Conservation (phyloP, 2,113 vertebrate genomes). For the Beaufortia kweichowensis region DNA sequence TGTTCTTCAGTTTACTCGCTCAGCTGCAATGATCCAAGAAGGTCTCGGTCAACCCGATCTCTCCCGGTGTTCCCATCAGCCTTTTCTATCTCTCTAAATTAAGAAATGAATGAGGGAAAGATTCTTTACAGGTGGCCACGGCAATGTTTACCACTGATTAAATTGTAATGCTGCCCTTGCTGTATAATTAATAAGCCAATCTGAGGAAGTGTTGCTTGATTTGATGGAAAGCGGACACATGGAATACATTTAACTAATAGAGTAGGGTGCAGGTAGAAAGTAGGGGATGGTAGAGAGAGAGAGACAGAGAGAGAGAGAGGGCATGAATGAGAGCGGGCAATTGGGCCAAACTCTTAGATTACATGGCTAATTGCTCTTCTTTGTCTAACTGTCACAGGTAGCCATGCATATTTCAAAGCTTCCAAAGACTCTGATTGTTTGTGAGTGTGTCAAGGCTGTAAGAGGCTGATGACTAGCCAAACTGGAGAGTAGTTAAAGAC, state of each 20-base stretch:
- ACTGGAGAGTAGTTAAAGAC: constrained; percentile 79
- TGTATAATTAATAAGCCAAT: constrained; percentile 96
- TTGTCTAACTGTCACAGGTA: constrained; percentile 84
- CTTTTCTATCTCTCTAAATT: constrained; percentile 72
- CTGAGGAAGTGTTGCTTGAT: constrained; percentile 95
- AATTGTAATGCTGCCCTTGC: constrained; percentile 84
- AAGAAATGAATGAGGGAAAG: constrained; percentile 88
- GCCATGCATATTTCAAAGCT: constrained; percentile 90
- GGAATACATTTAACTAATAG: constrained; percentile 90
- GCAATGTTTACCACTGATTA: constrained; percentile 93
- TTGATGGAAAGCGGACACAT: constrained; percentile 89
- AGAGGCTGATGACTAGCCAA: constrained; percentile 80
- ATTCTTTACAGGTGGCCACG: constrained; percentile 79
- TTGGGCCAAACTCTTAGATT: constrained; percentile 77
- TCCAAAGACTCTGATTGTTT: constrained; percentile 86
- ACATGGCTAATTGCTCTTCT: constrained; percentile 88
- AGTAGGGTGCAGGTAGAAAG: constrained; percentile 10
- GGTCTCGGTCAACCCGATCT: constrained; percentile 70
- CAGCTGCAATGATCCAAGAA: constrained; percentile 74
- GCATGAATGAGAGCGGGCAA: constrained; percentile 63
- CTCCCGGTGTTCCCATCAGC: background rate
- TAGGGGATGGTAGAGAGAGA: constrained; percentile 37
- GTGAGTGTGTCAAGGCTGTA: constrained; percentile 79
- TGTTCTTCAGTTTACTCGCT: constrained; percentile 59
- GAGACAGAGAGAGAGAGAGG: constrained; percentile 1